These are phyloP conservation scores for Spinus olivaceus DNA, from an alignment of 2,797 vertebrate genomes.

Conservation along the genomic window DNA sequence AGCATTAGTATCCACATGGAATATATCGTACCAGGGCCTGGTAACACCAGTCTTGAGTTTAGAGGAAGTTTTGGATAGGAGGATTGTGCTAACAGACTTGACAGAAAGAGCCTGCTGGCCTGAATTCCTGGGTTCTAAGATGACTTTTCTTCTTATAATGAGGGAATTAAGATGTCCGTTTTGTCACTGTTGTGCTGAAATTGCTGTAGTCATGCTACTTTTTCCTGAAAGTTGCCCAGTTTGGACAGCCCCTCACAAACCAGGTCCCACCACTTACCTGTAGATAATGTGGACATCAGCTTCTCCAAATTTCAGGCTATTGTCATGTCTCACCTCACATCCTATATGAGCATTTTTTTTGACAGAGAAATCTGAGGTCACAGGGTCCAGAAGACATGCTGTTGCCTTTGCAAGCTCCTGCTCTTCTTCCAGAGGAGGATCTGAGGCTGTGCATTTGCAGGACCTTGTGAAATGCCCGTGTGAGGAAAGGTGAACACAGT, in stretches of 20 bases:
- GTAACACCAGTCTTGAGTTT: background rate
- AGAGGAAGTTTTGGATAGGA: background rate
- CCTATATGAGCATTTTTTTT: background rate
- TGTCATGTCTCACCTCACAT: background rate
- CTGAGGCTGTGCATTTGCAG: background rate
- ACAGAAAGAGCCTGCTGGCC: background rate
- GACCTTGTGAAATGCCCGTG: accelerated
- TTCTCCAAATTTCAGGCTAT: background rate
- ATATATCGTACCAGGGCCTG: background rate
- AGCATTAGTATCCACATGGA: background rate
- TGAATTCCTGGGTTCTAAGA: background rate
- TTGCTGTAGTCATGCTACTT: background rate
- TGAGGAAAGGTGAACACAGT: accelerated
- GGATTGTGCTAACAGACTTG: background rate
- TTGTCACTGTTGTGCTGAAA: background rate
- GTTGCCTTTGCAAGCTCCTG: background rate
- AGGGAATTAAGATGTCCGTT: background rate
- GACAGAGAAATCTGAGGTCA: background rate
- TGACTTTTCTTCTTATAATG: background rate
- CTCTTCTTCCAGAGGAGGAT: background rate
- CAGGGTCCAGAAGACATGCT: background rate
- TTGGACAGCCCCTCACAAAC: background rate
- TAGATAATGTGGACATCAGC: background rate
- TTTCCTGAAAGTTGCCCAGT: background rate
- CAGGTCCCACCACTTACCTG: background rate